Conservation (phyloP, 2,797 vertebrate genomes). For the Lepus oiostolus region DNA sequence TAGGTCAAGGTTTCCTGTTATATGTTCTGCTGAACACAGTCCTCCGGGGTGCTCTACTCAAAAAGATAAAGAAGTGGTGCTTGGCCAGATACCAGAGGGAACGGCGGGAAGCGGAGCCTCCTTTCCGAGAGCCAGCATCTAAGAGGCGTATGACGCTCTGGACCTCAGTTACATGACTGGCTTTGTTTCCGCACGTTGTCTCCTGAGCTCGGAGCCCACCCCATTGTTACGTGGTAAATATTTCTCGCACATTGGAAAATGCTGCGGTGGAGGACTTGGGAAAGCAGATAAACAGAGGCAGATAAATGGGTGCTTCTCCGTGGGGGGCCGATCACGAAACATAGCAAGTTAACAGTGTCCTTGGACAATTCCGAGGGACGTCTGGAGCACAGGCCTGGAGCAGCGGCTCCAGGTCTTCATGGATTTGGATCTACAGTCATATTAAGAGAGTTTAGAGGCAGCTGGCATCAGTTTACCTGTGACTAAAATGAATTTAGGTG, state of each 20-base stretch:
- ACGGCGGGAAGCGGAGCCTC: neutral
- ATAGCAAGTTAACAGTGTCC: neutral
- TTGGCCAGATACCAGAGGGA: neutral
- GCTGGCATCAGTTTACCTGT: neutral
- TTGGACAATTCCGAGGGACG: neutral
- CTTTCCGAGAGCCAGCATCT: neutral
- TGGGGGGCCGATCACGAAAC: neutral
- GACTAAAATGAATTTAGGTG: neutral
- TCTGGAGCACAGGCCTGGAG: neutral
- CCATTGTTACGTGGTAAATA: neutral
- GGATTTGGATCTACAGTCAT: neutral
- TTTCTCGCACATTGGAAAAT: neutral
- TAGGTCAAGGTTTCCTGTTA: neutral
- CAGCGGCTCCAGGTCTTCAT: neutral
- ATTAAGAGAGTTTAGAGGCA: neutral
- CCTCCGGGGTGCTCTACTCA: neutral
- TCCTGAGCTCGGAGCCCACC: neutral
- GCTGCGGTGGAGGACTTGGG: neutral
- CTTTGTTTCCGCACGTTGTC: neutral
- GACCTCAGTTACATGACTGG: neutral
- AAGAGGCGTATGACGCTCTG: neutral
- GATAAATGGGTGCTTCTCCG: neutral
- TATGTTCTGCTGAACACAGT: too few species aligned
- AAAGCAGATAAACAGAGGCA: neutral
- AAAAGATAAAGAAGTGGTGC: neutral